These are phyloP conservation scores for Ochropleura plecta DNA, from an alignment of 2,888 invertebrate species.

Conservation along the genomic window DNA sequence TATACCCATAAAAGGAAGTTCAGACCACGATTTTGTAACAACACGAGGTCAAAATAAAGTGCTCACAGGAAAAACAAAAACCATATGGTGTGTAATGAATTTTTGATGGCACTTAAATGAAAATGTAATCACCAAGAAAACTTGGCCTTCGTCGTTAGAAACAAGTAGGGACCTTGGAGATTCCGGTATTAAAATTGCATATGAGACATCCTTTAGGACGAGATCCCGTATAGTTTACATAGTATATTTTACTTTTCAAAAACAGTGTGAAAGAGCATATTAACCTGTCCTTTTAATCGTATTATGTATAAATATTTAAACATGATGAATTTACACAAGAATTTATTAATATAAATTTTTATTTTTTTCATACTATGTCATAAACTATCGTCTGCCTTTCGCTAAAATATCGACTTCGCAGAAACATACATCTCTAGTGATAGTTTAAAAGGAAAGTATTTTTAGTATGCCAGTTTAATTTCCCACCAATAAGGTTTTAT, in stretches of 20 bases:
- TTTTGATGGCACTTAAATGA: slow-evolving; percentile 49
- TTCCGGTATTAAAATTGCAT: slow-evolving; percentile 26
- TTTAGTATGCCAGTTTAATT: no score
- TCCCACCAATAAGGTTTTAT: no score
- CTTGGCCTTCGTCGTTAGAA: slow-evolving; percentile 16
- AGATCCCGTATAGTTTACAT: background rate
- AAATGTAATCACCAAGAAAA: slow-evolving; percentile 26
- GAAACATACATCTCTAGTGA: no score
- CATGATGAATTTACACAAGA: no score
- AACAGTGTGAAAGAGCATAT: no score
- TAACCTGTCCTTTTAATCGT: no score
- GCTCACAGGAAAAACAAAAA: slow-evolving; percentile 37
- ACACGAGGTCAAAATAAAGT: slow-evolving; percentile 46
- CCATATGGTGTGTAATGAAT: slow-evolving; percentile 49
- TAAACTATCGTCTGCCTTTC: no score
- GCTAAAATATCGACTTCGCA: no score
- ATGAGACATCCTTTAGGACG: slow-evolving; percentile 17
- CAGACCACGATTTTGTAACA: slow-evolving; percentile 4
- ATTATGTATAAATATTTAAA: no score
- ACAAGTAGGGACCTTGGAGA: slow-evolving; percentile 37
- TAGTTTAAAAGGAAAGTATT: no score
- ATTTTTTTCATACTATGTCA: no score
- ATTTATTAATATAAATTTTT: no score
- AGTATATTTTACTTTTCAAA: background rate
- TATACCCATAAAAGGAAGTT: background rate